Conservation (phyloP, 2,113 vertebrate species). For the Setophaga coronata region DNA sequence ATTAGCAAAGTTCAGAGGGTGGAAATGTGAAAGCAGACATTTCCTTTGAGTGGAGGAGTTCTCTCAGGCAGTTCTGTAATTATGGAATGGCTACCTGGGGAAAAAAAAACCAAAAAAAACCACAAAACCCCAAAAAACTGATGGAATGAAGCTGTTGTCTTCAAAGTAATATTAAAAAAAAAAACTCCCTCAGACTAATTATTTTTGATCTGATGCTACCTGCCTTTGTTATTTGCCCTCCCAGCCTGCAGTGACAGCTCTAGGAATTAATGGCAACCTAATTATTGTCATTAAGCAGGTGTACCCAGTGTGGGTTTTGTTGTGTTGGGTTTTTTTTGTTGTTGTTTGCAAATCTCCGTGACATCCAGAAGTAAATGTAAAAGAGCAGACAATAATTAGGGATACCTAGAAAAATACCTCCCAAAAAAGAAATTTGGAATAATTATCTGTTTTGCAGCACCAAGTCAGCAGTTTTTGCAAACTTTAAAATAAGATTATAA, state of each 20-base stretch:
- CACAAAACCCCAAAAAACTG: background rate
- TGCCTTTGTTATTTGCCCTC: background rate
- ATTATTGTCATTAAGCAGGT: conserved; percentile 60
- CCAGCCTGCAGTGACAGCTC: background rate
- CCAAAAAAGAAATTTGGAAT: conserved; percentile 31
- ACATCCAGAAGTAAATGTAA: conserved; percentile 56
- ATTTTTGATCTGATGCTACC: background rate
- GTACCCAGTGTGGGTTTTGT: background rate
- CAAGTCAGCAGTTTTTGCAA: conserved; percentile 60
- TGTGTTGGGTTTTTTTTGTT: background rate
- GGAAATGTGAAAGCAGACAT: background rate
- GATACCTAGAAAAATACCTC: background rate
- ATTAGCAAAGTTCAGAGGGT: background rate
- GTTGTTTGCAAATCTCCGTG: background rate
- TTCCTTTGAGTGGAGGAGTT: background rate
- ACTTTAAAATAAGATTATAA: conserved; percentile 70
- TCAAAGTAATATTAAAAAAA: background rate
- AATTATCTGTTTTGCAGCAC: conserved; percentile 70
- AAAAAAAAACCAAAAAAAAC: no score
- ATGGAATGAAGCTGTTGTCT: background rate
- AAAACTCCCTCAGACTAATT: background rate
- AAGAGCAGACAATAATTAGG: conserved; percentile 41
- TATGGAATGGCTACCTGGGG: background rate
- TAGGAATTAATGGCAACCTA: conserved; percentile 52
- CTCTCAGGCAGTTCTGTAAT: background rate